A percentile compares a stretch with the other conserved stretches of the same genome.
These are phyloP conservation scores for Orius laevigatus DNA, from an alignment of 1,140 invertebrate species.

Conservation along the genomic window DNA sequence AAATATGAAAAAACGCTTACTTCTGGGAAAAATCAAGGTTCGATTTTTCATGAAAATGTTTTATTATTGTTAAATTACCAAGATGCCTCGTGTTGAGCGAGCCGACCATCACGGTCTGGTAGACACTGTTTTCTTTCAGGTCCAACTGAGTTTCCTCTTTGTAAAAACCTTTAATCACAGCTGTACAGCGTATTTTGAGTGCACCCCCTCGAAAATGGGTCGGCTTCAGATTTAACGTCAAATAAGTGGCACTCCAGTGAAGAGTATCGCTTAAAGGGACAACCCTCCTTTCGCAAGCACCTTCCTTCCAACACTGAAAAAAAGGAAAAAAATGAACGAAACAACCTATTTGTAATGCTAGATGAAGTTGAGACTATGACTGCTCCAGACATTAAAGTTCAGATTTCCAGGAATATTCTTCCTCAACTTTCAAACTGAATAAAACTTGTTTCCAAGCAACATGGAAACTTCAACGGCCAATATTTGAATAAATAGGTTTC, in stretches of 20 bases:
- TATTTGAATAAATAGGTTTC: no score
- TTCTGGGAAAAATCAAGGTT: no score
- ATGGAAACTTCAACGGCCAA: no score
- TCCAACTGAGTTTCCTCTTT: conserved; percentile 2
- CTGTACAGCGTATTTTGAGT: conserved; percentile 10
- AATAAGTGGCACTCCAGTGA: conserved; percentile 7
- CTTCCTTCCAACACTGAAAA: conserved; percentile 17
- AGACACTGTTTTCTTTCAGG: conserved; percentile 7
- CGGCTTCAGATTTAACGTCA: conserved; percentile 12
- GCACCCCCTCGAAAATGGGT: conserved; percentile 7
- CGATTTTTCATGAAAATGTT: no score
- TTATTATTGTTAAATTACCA: no score
- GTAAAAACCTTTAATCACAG: conserved; percentile 13
- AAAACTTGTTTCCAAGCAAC: no score
- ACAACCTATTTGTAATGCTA: no score
- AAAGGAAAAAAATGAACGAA: conserved; percentile 3
- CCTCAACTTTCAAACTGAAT: no score
- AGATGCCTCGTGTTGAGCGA: conserved; percentile 11
- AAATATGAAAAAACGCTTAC: no score
- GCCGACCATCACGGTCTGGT: conserved; percentile 13
- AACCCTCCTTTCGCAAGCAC: conserved; percentile 11
- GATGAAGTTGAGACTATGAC: no score
- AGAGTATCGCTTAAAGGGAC: conserved; percentile 12
- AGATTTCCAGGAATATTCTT: no score
- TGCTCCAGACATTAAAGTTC: no score